phyloP scores from a whole-genome alignment of 2,888 invertebrate species.

The Papilio protenor region DNA sequence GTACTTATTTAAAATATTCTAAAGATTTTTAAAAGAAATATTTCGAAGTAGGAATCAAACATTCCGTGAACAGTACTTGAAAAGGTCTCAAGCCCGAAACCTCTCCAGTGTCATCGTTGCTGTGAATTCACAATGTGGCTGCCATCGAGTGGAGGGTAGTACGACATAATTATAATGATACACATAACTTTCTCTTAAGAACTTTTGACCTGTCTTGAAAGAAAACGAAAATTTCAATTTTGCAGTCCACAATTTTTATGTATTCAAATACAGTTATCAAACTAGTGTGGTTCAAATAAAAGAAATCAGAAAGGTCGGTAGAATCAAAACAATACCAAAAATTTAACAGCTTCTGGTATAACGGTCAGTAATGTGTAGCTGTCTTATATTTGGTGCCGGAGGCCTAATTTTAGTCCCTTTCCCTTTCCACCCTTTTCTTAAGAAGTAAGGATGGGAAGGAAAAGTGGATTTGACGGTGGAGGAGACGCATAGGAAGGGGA shows the following conservation, averaged over 20 bases:
- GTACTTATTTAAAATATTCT: not conserved
- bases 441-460: too few species aligned
- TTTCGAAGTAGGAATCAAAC: slow-evolving; percentile 34
- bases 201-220: slow-evolving; percentile 15
- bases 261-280: not conserved
- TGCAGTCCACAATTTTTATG: not conserved
- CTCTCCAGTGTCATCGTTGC: slow-evolving; percentile 46
- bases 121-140: slow-evolving; percentile 48
- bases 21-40: slow-evolving; percentile 17
- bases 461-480: too few species aligned
- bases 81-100: slow-evolving; percentile 47
- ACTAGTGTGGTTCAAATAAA: not conserved
- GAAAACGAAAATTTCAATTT: not conserved
- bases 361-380: too few species aligned
- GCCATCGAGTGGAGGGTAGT: slow-evolving; percentile 29
- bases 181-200: slow-evolving; percentile 24
- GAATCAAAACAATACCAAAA: not conserved
- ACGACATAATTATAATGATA: slow-evolving; percentile 35
- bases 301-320: not conserved
- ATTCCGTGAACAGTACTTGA: slow-evolving; percentile 44
- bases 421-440: too few species aligned
- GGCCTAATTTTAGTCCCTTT: too few species aligned
- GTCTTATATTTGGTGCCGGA: too few species aligned
- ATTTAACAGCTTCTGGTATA: too few species aligned
- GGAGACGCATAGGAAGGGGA: too few species aligned